Percentiles rank a stretch among this genome's conserved stretches.
These are phyloP conservation scores for Leptobrachium leishanense DNA, from an alignment of 2,113 vertebrate species.

Conservation along the genomic window DNA sequence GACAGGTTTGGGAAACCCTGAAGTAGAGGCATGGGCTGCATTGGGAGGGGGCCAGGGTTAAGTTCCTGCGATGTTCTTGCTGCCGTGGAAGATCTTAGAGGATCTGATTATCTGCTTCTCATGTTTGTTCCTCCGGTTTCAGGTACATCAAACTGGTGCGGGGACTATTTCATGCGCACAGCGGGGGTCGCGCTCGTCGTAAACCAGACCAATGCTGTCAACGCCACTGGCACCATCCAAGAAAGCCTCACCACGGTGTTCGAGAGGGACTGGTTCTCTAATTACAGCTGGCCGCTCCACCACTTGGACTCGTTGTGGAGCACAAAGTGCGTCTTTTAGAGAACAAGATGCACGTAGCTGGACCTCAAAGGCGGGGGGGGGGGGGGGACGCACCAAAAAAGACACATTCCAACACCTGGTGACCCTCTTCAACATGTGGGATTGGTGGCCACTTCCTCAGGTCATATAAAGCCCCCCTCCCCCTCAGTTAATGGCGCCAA, in stretches of 20 bases:
- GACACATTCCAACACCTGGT: not conserved
- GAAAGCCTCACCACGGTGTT: constrained; percentile 67
- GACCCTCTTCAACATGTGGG: too few relatives aligned
- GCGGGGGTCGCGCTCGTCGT: constrained; percentile 74
- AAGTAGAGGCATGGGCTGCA: too few relatives aligned
- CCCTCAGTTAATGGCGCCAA: too few relatives aligned
- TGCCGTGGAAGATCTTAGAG: too few relatives aligned
- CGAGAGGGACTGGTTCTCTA: constrained; percentile 72
- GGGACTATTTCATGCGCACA: constrained; percentile 73
- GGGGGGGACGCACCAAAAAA: not conserved
- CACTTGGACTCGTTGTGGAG: not conserved
- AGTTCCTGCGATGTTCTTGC: too few relatives aligned
- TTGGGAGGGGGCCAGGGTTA: too few relatives aligned
- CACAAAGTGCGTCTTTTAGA: constrained; percentile 26
- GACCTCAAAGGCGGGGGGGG: too few relatives aligned
- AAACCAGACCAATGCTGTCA: constrained; percentile 67
- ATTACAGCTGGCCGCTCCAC: constrained; percentile 53
- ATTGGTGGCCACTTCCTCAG: too few relatives aligned
- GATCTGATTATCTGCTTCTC: not conserved
- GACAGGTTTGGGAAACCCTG: too few relatives aligned
- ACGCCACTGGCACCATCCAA: constrained; percentile 55
- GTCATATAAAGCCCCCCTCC: too few relatives aligned
- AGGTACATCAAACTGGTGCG: constrained; percentile 83
- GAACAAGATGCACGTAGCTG: not conserved
- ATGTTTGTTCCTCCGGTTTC: not conserved